Evolutionary conservation across 2,888 invertebrate genomes (phyloP).

Genomic region (Lepidocyrtinus sp.): DNA sequence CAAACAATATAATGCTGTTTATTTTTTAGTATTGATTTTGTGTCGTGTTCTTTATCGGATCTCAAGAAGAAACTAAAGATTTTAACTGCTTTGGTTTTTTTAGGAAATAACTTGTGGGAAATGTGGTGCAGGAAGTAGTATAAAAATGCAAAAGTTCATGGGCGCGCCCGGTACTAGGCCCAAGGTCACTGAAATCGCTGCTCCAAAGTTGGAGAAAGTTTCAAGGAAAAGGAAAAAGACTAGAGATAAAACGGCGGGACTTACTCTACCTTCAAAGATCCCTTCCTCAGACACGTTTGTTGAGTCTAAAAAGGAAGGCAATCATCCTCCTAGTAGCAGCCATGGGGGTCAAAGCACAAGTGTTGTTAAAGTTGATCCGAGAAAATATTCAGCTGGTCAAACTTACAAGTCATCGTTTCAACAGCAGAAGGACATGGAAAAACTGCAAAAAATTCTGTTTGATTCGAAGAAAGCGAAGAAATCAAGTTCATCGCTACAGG

Average conservation of each 20-base stretch:
- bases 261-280: neutral
- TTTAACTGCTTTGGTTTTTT: conserved; percentile 1
- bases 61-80: no score
- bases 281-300: neutral
- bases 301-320: neutral
- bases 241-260: conserved; percentile 26
- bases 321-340: neutral
- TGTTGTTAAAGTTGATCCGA: neutral
- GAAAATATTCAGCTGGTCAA: neutral
- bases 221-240: conserved; percentile 17
- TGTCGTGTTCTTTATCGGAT: no score
- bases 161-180: neutral
- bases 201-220: neutral
- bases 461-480: conserved; percentile 45
- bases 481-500: conserved; percentile 39
- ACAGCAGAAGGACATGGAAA: conserved; percentile 50
- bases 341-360: neutral
- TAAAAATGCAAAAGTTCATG: conserved; percentile 34
- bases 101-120: conserved; percentile 60
- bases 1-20: no score
- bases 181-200: neutral
- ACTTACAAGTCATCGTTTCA: neutral
- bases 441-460: conserved; percentile 48
- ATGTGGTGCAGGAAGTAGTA: conserved; percentile 41
- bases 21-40: no score